phyloP scores from a whole-genome alignment of 53 echinoderm and acorn worm genomes.

The Antedon mediterranea region DNA sequence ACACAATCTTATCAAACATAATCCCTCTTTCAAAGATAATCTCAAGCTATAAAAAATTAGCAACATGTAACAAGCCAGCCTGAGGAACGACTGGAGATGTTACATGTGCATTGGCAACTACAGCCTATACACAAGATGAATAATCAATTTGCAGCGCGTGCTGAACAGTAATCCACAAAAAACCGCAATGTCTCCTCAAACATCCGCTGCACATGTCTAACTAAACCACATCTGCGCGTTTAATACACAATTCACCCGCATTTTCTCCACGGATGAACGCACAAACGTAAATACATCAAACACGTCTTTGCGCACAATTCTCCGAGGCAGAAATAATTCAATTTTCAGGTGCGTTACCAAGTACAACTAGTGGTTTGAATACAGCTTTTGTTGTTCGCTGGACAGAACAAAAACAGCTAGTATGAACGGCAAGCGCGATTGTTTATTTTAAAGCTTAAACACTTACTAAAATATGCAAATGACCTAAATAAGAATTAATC shows the following conservation, averaged over 20 bases:
- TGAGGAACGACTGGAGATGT: too few species aligned
- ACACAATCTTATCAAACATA: background rate
- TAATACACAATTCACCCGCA: background rate
- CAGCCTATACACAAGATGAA: background rate
- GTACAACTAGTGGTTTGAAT: background rate
- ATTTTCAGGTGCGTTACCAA: background rate
- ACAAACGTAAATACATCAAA: background rate
- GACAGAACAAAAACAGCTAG: background rate
- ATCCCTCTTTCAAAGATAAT: background rate
- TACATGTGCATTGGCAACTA: too few species aligned
- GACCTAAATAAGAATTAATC: background rate
- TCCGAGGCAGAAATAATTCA: background rate
- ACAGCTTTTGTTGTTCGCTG: background rate
- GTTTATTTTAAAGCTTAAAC: background rate
- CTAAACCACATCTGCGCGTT: background rate
- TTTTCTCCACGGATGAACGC: background rate
- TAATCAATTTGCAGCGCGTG: background rate
- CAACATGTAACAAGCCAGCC: too few species aligned
- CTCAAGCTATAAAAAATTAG: too few species aligned
- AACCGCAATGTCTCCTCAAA: background rate
- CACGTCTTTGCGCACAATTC: background rate
- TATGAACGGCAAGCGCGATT: background rate
- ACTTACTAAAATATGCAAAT: background rate
- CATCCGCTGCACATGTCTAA: background rate
- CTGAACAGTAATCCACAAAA: background rate